Base-by-base conservation (phyloP, 1,140 invertebrate species). In the Cyphomyrmex costatus region DNA sequence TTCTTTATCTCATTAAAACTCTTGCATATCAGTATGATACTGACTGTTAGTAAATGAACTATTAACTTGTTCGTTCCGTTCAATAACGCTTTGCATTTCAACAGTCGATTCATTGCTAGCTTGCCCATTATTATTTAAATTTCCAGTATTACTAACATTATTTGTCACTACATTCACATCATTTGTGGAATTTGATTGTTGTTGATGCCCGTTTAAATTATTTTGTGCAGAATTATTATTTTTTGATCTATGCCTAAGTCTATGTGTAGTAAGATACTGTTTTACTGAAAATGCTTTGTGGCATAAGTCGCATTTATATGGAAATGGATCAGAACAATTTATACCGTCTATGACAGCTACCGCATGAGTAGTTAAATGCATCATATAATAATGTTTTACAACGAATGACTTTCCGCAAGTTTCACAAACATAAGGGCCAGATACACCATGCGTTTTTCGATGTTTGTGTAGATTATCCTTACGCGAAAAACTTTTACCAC, bases 391-490 rank as follows among this genome's bases (percentile, higher is more conserved):
- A 90, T 96, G 96, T 91, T 97, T 97, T 27, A 97, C 96, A 19
- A 96, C 96, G 91, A 98, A 98, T 6, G 96, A 96, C 90, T 97
- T 97, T 70, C 97, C 97, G 91, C 97, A 96, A 60, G 96, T 96
- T 74, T 97, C 96, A 93, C 97, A 98, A 14, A 96, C 96, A 92
- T 96, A 97, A 10, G 97, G 96, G 0, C 96, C 96, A 10, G 96
- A 95, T 49, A 96, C 96, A 56, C 96, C 97, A 93, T 97, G 97
- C 3, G 96, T 96, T 92, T 96, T 96, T 76, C 96, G 95, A 92
- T 98, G 97, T 87, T 97, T 97, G 76, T 97, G 96, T 0, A 98
- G 93, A 91, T 97, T 98, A 89, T 97, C 97, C 90, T 97, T 97
- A 1, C 97, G 96, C 0, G 97, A 97, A 88, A 98, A 98, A 65